phyloP scores from a whole-genome alignment of 2,113 vertebrate genomes.

The Rutilus rutilus region DNA sequence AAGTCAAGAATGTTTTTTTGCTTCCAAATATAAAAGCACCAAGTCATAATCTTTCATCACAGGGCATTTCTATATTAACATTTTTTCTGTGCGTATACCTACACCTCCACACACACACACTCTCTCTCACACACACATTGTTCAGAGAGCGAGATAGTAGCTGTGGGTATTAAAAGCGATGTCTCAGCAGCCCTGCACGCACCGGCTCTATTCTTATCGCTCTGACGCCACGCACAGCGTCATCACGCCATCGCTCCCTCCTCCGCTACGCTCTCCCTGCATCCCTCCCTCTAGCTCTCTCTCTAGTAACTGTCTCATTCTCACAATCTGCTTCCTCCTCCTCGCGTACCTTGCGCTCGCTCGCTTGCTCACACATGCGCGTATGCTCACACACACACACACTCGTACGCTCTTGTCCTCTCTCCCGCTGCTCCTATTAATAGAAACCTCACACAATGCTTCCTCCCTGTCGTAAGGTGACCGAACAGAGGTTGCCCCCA shows the following conservation, averaged over 20 bases:
- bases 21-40: constrained; percentile 47
- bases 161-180: constrained; percentile 76
- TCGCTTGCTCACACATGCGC: constrained; percentile 30
- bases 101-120: constrained; percentile 44
- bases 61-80: constrained; percentile 36
- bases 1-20: constrained; percentile 10
- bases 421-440: constrained; percentile 71
- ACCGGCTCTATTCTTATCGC: constrained; percentile 83
- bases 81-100: constrained; percentile 33
- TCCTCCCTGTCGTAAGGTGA: constrained; percentile 74
- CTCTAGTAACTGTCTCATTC: constrained; percentile 76
- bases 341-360: constrained; percentile 56
- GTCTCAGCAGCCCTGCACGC: constrained; percentile 77
- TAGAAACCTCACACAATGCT: constrained; percentile 69
- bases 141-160: constrained; percentile 62
- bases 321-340: constrained; percentile 70
- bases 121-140: constrained; percentile 53
- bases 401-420: constrained; percentile 61
- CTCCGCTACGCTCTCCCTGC: constrained; percentile 71
- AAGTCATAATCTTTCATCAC: constrained; percentile 42
- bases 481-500: constrained; percentile 75
- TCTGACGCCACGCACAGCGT: constrained; percentile 81
- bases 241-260: constrained; percentile 76
- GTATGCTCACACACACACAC: constrained; percentile 20
- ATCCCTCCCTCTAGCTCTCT: constrained; percentile 72